These are phyloP conservation scores for Drosophila pectinifera DNA, from an alignment of 1,140 invertebrate species.

Conservation along the genomic window DNA sequence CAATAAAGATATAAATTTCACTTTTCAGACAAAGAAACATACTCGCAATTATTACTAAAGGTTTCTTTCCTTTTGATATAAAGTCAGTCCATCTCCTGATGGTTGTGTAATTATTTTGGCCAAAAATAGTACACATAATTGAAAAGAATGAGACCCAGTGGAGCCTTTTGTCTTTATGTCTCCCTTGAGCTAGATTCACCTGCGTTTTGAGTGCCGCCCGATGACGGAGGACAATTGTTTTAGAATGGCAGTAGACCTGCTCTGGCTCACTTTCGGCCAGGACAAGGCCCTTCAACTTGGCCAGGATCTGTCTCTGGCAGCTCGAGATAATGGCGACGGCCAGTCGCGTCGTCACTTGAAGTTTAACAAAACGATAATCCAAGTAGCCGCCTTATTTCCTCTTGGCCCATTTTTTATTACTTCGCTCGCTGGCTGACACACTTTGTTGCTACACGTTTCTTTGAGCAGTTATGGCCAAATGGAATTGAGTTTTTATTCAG, in stretches of 20 bases:
- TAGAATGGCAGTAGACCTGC: slow-evolving; percentile 49
- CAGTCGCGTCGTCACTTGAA: slow-evolving; percentile 37
- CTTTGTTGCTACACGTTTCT: slow-evolving; percentile 20
- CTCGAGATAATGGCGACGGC: slow-evolving; percentile 64
- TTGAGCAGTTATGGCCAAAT: neutral
- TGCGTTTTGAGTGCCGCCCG: slow-evolving; percentile 27
- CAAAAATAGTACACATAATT: slow-evolving; percentile 42
- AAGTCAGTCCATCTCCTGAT: neutral
- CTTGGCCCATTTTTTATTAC: slow-evolving; percentile 31
- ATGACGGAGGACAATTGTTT: slow-evolving; percentile 58
- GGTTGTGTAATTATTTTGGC: neutral
- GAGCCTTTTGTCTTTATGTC: slow-evolving; percentile 40
- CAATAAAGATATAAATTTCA: neutral
- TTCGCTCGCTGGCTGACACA: slow-evolving; percentile 6
- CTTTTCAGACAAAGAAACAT: neutral
- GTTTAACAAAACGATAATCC: slow-evolving; percentile 42
- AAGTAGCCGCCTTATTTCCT: slow-evolving; percentile 13
- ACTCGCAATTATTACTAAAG: neutral
- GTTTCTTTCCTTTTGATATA: slow-evolving; percentile 10
- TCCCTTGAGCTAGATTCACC: slow-evolving; percentile 61
- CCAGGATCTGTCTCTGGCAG: slow-evolving; percentile 55
- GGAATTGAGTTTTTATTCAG: neutral
- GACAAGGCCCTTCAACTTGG: slow-evolving; percentile 22
- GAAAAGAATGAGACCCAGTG: slow-evolving; percentile 31
- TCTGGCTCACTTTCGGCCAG: slow-evolving; percentile 17